These are phyloP conservation scores for Cheilosia impressa DNA, from an alignment of 2,888 invertebrate genomes.

Conservation along the genomic window DNA sequence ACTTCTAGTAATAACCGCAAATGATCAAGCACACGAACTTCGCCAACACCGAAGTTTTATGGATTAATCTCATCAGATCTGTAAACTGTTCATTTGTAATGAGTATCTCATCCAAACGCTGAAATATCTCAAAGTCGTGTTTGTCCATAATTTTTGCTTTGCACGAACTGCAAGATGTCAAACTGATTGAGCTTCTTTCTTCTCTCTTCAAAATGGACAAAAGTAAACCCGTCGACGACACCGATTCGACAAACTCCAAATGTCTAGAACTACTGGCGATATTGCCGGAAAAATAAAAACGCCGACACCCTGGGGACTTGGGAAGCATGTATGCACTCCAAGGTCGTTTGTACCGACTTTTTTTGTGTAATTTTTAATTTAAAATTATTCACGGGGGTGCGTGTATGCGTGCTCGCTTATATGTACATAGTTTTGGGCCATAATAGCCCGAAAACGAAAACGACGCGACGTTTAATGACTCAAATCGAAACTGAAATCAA, in stretches of 20 bases:
- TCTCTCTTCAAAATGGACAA: not conserved
- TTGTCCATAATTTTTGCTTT: slow-evolving; percentile 60
- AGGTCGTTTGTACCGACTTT: slow-evolving; percentile 44
- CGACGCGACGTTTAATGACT: slow-evolving; percentile 52
- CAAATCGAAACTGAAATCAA: slow-evolving; percentile 43
- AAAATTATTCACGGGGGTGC: slow-evolving; percentile 36
- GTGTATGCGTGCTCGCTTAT: slow-evolving; percentile 6
- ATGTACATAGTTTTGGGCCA: slow-evolving; percentile 39
- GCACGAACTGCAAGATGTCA: not conserved
- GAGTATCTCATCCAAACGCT: slow-evolving; percentile 69
- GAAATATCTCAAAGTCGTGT: slow-evolving; percentile 66
- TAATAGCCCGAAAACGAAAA: slow-evolving; percentile 37
- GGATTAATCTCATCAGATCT: slow-evolving; percentile 51
- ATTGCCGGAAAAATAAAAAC: slow-evolving; percentile 42
- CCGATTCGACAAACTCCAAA: slow-evolving; percentile 39
- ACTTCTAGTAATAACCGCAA: slow-evolving; percentile 42
- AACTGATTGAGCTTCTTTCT: not conserved
- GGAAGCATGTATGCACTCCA: slow-evolving; percentile 51
- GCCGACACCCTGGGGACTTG: slow-evolving; percentile 20
- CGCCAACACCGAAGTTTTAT: slow-evolving; percentile 58
- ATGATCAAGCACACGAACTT: slow-evolving; percentile 59
- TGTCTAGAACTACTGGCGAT: slow-evolving; percentile 52
- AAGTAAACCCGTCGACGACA: slow-evolving; percentile 28
- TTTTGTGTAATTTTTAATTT: slow-evolving; percentile 19
- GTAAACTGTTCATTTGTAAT: slow-evolving; percentile 64